Conservation (phyloP, 2,113 vertebrate species). For the Sula dactylatra region DNA sequence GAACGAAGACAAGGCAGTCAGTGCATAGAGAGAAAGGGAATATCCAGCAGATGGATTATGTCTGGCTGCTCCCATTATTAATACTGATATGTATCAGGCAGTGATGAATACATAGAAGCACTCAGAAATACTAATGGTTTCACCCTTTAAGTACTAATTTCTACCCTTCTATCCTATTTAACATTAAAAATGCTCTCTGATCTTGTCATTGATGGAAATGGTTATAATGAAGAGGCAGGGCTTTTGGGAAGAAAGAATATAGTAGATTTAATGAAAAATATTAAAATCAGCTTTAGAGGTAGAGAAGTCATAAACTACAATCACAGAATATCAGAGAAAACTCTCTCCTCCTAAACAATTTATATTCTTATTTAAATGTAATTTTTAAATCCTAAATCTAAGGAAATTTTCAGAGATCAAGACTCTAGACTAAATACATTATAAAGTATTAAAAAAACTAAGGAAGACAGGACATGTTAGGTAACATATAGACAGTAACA, state of each 20-base stretch:
- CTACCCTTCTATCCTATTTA: conserved; percentile 60
- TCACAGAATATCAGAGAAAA: conserved; percentile 5
- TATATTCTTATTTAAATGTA: not conserved
- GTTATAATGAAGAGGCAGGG: conserved; percentile 56
- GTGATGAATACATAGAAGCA: conserved; percentile 69
- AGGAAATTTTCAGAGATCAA: not conserved
- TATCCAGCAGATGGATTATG: conserved; percentile 72
- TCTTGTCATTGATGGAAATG: conserved; percentile 66
- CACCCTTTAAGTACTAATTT: conserved; percentile 70
- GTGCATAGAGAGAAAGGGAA: conserved; percentile 55
- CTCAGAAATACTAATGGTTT: conserved; percentile 71
- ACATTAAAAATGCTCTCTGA: conserved; percentile 68
- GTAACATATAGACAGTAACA: not conserved
- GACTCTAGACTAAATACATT: not conserved
- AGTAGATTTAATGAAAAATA: conserved; percentile 65
- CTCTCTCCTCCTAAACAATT: not conserved
- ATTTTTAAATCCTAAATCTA: not conserved
- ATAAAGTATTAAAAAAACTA: not conserved
- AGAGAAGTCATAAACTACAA: conserved; percentile 2
- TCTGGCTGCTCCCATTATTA: conserved; percentile 73
- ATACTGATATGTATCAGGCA: conserved; percentile 72
- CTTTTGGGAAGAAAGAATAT: conserved; percentile 54
- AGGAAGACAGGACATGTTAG: not conserved
- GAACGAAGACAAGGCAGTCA: conserved; percentile 57
- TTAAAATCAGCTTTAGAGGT: conserved; percentile 56